These are phyloP conservation scores for Bimastos eiseni DNA, from an alignment of 2,888 invertebrate genomes.

Conservation along the genomic window DNA sequence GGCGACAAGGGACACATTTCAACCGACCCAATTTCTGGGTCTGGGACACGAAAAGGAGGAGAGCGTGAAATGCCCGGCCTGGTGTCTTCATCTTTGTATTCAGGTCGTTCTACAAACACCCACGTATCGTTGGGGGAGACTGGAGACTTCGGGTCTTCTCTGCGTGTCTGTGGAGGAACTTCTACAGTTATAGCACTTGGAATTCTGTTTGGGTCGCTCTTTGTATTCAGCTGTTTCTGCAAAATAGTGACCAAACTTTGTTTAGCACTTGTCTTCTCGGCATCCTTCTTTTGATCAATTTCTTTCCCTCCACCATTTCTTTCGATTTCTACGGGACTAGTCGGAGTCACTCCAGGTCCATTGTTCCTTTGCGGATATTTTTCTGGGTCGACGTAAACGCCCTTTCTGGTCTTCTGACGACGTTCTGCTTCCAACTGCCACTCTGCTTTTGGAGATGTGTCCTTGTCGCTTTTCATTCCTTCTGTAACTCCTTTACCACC, in stretches of 20 bases:
- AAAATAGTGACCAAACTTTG: not conserved
- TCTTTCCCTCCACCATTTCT: not conserved
- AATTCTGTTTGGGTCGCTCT: not conserved
- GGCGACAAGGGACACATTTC: not conserved
- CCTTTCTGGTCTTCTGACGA: conserved; percentile 48
- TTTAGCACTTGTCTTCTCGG: not conserved
- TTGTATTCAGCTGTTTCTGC: conserved; percentile 8
- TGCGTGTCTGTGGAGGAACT: not conserved
- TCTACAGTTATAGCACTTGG: not conserved
- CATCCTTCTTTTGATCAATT: not conserved
- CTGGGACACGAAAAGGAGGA: not conserved
- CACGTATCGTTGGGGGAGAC: too few relatives aligned
- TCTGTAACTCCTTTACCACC: not conserved
- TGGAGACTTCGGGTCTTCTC: not conserved
- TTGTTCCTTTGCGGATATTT: not conserved
- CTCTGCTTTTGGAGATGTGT: conserved; percentile 41
- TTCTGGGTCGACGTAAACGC: conserved; percentile 44
- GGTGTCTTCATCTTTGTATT: not conserved
- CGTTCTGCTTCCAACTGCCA: conserved; percentile 56
- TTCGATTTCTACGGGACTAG: not conserved
- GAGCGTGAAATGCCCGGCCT: not conserved
- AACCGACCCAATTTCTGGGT: not conserved
- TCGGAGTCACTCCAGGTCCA: not conserved
- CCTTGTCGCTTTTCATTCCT: not conserved
- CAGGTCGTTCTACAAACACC: not conserved